phyloP scores from a whole-genome alignment of 1,140 invertebrate genomes.

The Acromyrmex echinatior region DNA sequence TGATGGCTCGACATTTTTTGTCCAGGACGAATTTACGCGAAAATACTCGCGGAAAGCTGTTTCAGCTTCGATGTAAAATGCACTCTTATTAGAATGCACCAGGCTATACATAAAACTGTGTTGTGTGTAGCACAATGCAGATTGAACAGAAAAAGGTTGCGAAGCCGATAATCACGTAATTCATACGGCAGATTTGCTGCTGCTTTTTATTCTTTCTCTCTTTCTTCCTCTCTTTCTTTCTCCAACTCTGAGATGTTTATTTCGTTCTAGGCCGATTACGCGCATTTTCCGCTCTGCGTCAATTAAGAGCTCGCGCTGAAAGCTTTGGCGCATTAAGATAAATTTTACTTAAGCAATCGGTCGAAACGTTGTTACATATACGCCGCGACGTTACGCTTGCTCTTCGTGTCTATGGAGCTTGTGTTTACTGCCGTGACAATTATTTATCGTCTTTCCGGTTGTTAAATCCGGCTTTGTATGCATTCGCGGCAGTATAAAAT shows the following conservation, averaged over 20 bases:
- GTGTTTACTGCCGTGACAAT: slow-evolving; percentile 28
- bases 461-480: slow-evolving; percentile 23
- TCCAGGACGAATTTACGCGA: neutral
- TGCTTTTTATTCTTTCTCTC: neutral
- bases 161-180: slow-evolving; percentile 63
- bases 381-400: neutral
- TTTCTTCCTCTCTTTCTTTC: neutral
- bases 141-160: slow-evolving; percentile 45
- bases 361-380: neutral
- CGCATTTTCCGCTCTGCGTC: slow-evolving; percentile 7
- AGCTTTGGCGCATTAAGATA: slow-evolving; percentile 46
- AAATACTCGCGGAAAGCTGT: neutral
- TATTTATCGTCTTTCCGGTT: slow-evolving; percentile 37
- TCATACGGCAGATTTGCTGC: slow-evolving; percentile 56
- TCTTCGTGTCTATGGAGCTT: neutral
- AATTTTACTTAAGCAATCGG: slow-evolving; percentile 58
- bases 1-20: slow-evolving; percentile 28
- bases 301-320: slow-evolving; percentile 40
- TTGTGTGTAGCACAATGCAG: slow-evolving; percentile 1
- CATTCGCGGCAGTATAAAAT: slow-evolving; percentile 34
- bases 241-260: slow-evolving; percentile 26
- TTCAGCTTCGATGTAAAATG: neutral
- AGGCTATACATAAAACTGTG: slow-evolving; percentile 16
- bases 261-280: slow-evolving; percentile 42
- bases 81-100: slow-evolving; percentile 58